Conservation (phyloP, 2,888 invertebrate genomes). For the Coleophora deauratella region DNA sequence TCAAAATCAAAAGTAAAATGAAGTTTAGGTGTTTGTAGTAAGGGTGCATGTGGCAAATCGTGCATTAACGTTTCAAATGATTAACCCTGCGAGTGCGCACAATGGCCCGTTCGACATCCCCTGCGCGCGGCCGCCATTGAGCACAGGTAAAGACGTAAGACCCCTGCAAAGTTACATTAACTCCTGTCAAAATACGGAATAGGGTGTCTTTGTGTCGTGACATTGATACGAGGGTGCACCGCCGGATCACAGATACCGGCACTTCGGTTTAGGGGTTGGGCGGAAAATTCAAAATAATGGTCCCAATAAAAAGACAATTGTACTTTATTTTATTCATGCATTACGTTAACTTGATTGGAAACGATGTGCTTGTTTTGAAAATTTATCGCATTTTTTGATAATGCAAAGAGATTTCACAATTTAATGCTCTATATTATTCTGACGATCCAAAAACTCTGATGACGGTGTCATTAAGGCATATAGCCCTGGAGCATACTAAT, state of each 20-base stretch:
- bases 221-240: constrained; percentile 42
- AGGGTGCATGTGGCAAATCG: no score
- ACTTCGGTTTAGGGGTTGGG: constrained; percentile 28
- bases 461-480: constrained; percentile 31
- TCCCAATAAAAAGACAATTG: not conserved
- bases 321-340: no score
- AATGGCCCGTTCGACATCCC: not conserved
- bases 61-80: not conserved
- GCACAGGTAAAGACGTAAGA: constrained; percentile 47
- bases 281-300: constrained; percentile 38
- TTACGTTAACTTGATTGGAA: not conserved
- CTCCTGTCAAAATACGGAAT: constrained; percentile 64
- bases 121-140: constrained; percentile 27
- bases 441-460: constrained; percentile 20
- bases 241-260: constrained; percentile 22
- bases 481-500: constrained; percentile 39
- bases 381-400: not conserved
- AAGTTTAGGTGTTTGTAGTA: no score
- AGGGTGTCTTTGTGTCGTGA: constrained; percentile 43
- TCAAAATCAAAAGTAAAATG: no score
- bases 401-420: no score
- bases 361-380: not conserved
- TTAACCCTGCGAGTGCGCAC: constrained; percentile 29
- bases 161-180: constrained; percentile 40
- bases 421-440: no score